Evolutionary conservation across 2,113 vertebrate genomes (phyloP), one percentile per base, ranked within the genome.

Genomic region (Muscicapa adusta): DNA sequence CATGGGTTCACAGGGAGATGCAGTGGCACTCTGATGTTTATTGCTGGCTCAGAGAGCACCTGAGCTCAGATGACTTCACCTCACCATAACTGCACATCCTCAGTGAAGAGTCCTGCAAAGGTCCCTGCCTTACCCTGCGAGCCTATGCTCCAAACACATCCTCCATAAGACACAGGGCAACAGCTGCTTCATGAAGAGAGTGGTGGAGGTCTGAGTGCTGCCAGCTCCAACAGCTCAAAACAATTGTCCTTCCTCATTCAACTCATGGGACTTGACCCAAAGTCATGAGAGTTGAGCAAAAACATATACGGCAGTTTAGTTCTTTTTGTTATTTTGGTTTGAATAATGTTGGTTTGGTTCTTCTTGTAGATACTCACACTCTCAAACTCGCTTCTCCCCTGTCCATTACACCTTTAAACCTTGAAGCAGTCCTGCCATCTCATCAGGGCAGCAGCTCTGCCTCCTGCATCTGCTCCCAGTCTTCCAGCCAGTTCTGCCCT

Each of bases 71-170:
- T 67, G 42, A 47, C 50, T 63, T 83, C 54, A 85, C 29, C 11
- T 71, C 36, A 79, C 43, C 31, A 8, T 10, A 79, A 72, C 2
- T 38, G 3, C 42, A 22, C 14, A 14, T 72, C 40, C 57, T 61
- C 51, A 11, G 23, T 18, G 51, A 33, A 78, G 56, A 0, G 0
- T 47, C 47, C 65, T 66, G 47, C 2, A 1, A 58, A 82, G 38
- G 34, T 45, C 12, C 24, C 33, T 57, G 22, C 4, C 0, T 40
- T 67, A 62, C 34, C 24, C 57, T 68, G 48, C 0, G 0, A 89
- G 34, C 26, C 18, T 6, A 0, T 14, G 38, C 53, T 42, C 51
- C 34, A 74, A 29, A 29, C 19, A 31, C 36, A 48, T 40, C 36
- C 18, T 36, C 61, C 22, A 3, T 12, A 33, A 60, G 53, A 72